phyloP scores from a whole-genome alignment of 2,888 invertebrate species.

The Litoditis marina region DNA sequence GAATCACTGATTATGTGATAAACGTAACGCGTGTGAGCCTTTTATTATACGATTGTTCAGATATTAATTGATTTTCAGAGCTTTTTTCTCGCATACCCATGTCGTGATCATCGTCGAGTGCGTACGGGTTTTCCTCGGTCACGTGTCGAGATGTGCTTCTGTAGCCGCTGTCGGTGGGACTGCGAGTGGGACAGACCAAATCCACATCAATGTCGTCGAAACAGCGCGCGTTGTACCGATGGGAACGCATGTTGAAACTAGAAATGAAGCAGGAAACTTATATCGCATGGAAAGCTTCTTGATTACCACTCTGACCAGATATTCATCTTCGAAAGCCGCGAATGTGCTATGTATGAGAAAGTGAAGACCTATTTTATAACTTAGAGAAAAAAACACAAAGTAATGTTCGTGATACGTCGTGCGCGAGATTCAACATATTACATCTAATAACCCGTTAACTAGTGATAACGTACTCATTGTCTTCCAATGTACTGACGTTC shows the following conservation, averaged over 20 bases:
- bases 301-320: no score
- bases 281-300: no score
- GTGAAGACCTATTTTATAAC: no score
- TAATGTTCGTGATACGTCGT: no score
- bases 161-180: constrained; percentile 44
- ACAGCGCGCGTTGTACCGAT: constrained; percentile 2
- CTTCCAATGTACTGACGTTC: constrained; percentile 26
- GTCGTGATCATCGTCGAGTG: constrained; percentile 12
- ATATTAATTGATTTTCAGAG: no score
- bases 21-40: no score
- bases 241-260: constrained; percentile 1
- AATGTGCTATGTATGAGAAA: no score
- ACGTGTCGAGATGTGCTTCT: constrained; percentile 25
- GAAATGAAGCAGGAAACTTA: neutral
- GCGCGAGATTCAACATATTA: no score
- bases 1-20: no score
- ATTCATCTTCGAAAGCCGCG: no score
- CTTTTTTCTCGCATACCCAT: constrained; percentile 5
- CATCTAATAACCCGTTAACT: neutral
- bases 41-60: no score
- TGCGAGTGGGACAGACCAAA: constrained; percentile 26
- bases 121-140: constrained; percentile 17
- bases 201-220: constrained; percentile 13
- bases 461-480: constrained; percentile 8
- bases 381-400: no score